Evolutionary conservation across 2,888 invertebrate species (phyloP).

Genomic region (Conchocele bisecta): DNA sequence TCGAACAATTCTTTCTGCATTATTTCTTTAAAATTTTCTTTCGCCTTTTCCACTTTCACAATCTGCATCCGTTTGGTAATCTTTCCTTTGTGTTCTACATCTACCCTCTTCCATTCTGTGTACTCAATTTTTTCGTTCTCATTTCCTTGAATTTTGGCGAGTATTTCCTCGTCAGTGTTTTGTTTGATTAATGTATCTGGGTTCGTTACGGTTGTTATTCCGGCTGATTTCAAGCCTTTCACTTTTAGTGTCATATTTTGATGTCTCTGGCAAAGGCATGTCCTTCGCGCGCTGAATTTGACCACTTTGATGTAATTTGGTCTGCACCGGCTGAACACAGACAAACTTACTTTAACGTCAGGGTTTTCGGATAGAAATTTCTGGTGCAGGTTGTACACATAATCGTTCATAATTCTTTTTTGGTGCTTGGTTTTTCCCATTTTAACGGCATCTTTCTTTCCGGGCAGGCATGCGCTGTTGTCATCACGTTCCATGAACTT

Average conservation of each 20-base stretch:
- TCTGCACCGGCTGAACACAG: conserved; percentile 23
- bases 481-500: conserved; percentile 32
- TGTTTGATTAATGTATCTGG: conserved; percentile 20
- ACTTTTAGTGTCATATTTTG: conserved; percentile 44
- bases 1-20: conserved; percentile 7
- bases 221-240: conserved; percentile 7
- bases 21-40: conserved; percentile 27
- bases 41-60: conserved; percentile 21
- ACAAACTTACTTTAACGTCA: conserved; percentile 16
- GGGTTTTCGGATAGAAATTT: conserved; percentile 39
- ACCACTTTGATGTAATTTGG: conserved; percentile 35
- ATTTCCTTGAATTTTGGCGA: neutral
- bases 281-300: conserved; percentile 20
- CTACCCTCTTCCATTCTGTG: conserved; percentile 25
- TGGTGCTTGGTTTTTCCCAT: neutral
- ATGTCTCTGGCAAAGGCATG: conserved; percentile 39
- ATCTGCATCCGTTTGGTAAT: conserved; percentile 29
- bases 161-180: neutral
- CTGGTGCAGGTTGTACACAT: conserved; percentile 23
- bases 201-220: neutral
- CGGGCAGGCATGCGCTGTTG: conserved; percentile 32
- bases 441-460: conserved; percentile 27
- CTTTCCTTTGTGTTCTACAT: conserved; percentile 33
- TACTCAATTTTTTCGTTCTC: conserved; percentile 5
- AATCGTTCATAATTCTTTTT: conserved; percentile 31